Conservation (phyloP, 1,140 invertebrate species). For the Cheumatopsyche charites region DNA sequence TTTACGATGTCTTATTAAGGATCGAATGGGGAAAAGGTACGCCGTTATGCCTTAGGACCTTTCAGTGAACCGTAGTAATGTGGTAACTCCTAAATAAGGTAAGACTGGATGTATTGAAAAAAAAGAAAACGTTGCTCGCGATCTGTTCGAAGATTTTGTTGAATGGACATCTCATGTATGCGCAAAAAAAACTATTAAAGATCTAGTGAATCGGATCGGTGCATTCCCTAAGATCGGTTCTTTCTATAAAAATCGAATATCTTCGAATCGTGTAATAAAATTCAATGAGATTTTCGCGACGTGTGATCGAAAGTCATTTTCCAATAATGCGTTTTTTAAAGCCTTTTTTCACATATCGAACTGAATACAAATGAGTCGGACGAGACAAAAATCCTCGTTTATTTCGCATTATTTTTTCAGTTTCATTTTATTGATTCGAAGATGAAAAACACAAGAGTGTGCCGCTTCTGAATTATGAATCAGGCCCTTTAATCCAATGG, state of each 20-base stretch:
- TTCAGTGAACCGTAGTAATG: neutral
- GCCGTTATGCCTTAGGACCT: neutral
- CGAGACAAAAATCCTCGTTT: neutral
- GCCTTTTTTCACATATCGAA: neutral
- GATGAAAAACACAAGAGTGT: slow-evolving; percentile 26
- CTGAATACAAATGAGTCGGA: slow-evolving; percentile 15
- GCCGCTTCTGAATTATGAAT: slow-evolving; percentile 40
- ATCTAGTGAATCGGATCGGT: slow-evolving; percentile 5
- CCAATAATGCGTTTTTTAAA: neutral
- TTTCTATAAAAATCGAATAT: neutral
- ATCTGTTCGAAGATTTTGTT: slow-evolving; percentile 8
- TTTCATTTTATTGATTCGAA: slow-evolving; percentile 18
- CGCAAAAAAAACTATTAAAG: neutral
- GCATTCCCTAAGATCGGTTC: neutral
- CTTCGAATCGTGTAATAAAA: neutral
- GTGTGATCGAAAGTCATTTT: slow-evolving; percentile 1
- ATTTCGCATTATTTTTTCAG: too few relatives aligned
- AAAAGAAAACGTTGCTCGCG: neutral
- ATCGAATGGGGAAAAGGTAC: neutral
- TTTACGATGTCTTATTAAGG: neutral
- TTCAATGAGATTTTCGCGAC: neutral
- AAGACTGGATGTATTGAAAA: slow-evolving; percentile 29
- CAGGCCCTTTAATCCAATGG: slow-evolving; percentile 14
- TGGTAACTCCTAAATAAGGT: slow-evolving; percentile 32
- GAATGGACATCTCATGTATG: slow-evolving; percentile 1